Percentiles rank a stretch among this genome's conserved stretches.
Conservation (phyloP, 2,113 vertebrate species). For the Tyrannus savana region DNA sequence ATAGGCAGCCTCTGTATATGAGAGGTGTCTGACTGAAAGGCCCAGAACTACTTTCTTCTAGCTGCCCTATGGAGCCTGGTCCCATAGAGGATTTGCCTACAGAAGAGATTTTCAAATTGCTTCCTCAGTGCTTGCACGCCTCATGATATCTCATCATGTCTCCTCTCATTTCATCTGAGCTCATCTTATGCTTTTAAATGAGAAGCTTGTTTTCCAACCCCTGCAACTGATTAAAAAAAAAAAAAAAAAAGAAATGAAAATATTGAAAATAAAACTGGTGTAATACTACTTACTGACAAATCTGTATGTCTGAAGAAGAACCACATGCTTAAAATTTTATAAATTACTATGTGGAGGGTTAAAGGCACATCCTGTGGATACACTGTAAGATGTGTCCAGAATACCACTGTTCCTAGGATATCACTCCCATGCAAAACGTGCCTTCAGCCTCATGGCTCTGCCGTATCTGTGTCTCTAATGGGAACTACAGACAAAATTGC, state of each 20-base stretch:
- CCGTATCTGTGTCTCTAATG: not conserved
- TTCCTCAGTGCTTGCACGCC: fast-evolving
- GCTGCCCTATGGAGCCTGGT: not conserved
- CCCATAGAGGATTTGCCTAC: not conserved
- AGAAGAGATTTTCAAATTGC: not conserved
- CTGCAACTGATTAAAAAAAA: not conserved
- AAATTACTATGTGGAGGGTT: not conserved
- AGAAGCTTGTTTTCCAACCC: not conserved
- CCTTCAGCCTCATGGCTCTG: not conserved
- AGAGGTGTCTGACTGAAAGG: not conserved
- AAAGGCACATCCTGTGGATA: not conserved
- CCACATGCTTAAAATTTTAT: not conserved
- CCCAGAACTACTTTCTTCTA: not conserved
- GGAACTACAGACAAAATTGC: not conserved
- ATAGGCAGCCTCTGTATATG: not conserved
- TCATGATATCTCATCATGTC: not conserved
- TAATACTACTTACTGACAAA: not conserved
- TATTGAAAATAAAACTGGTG: not conserved
- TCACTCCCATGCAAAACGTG: not conserved
- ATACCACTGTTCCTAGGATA: not conserved
- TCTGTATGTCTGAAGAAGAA: not conserved
- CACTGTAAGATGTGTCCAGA: not conserved
- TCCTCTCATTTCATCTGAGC: not conserved
- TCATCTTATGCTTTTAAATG: not conserved
- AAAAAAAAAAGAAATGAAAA: not conserved